phyloP scores from a whole-genome alignment of 2,113 vertebrate genomes.

The Syngnathus scovelli region DNA sequence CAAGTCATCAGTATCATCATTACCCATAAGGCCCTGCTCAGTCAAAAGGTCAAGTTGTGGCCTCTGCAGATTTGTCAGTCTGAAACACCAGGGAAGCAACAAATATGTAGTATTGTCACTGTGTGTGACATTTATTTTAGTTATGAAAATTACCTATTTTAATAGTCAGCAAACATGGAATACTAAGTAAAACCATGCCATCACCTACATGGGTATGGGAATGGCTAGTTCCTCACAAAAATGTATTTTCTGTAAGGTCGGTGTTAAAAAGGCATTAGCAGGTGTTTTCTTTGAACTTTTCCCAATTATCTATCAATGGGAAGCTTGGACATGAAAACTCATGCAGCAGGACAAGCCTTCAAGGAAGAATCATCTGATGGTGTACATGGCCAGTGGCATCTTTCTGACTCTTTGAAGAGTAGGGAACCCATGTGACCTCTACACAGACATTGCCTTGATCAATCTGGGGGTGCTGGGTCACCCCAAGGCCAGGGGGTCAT shows the following conservation, averaged over 20 bases:
- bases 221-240: conserved; percentile 29
- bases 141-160: conserved; percentile 19
- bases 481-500: conserved; percentile 49
- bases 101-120: conserved; percentile 48
- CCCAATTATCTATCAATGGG: neutral
- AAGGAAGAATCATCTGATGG: conserved; percentile 30
- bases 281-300: conserved; percentile 12
- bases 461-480: conserved; percentile 54
- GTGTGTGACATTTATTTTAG: conserved; percentile 12
- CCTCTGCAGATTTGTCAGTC: conserved; percentile 54
- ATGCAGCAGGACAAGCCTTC: conserved; percentile 8
- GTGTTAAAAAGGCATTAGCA: neutral
- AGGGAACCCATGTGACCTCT: conserved; percentile 48
- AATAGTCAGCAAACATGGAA: conserved; percentile 10
- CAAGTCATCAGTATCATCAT: conserved; percentile 71
- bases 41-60: conserved; percentile 64
- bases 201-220: conserved; percentile 18
- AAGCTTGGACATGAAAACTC: neutral
- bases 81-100: conserved; percentile 40
- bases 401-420: conserved; percentile 54
- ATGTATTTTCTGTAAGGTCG: neutral
- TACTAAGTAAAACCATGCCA: conserved; percentile 17
- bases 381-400: conserved; percentile 15
- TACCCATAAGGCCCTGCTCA: conserved; percentile 61
- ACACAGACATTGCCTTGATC: conserved; percentile 49